Conservation (phyloP, 2,113 vertebrate species). For the Chloropsis cyanopogon region DNA sequence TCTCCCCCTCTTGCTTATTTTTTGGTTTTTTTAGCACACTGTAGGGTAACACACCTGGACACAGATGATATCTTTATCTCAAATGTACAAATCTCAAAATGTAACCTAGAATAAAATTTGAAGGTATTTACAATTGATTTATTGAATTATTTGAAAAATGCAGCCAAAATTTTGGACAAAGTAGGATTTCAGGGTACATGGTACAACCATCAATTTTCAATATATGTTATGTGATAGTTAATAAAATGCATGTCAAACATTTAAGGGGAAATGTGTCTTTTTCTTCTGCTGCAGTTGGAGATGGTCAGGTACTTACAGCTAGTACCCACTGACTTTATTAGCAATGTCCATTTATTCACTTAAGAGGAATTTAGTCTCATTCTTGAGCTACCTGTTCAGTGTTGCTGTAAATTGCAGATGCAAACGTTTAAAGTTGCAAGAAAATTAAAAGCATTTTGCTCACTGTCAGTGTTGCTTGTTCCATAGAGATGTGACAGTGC, state of each 20-base stretch:
- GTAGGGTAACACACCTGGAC: background rate
- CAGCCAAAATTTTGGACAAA: background rate
- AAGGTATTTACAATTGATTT: background rate
- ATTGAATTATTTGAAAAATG: background rate
- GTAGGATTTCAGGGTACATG: background rate
- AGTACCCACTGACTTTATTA: background rate
- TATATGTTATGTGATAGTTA: background rate
- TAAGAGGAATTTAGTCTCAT: background rate
- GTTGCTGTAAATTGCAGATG: background rate
- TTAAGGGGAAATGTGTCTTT: background rate
- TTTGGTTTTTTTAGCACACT: background rate
- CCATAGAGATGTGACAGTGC: background rate
- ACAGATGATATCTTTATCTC: background rate
- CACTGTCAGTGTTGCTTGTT: fast-evolving
- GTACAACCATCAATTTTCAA: background rate
- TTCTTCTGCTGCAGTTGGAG: background rate
- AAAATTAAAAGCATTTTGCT: background rate
- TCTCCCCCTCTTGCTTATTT: background rate
- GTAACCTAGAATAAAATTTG: background rate
- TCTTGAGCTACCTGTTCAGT: background rate
- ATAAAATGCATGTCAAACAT: background rate
- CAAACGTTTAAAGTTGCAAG: background rate
- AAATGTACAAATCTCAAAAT: background rate
- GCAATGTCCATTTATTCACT: background rate
- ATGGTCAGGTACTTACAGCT: background rate